Evolutionary conservation across 2,797 vertebrate species (phyloP), one percentile per base, ranked within the genome.

Genomic region (Harpagifer antarcticus): DNA sequence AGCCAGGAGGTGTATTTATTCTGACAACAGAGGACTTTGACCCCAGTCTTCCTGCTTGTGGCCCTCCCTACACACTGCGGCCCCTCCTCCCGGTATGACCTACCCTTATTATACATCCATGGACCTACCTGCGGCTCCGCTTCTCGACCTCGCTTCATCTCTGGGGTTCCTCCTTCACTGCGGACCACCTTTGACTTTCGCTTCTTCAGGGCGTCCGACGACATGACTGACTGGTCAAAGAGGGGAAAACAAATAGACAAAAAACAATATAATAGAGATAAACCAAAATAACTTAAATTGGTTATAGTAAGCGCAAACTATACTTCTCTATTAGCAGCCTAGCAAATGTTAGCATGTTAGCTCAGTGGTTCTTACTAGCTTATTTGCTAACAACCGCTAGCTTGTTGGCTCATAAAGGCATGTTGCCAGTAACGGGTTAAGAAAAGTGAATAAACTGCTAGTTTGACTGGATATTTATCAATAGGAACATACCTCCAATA

Each of bases 171-270:
- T 53, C 95, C 96, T 6, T 99, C 98, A 1, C 89, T 96, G 43
- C 97, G 96, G 83, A 98, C 94, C 54, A 99, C 97, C 92, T 99
- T 99, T 9, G 97, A 95, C 71, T 99, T 99, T 71, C 98, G 91
- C 81, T 99, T 99, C 92, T 99, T 99, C 83, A 96, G 90, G 1
- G 95, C 92, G 8, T 99, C 98, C 0, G 96, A 87, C 4, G 94
- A 94, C 95, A 96, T 96, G 13, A 14, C 0, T 59, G 11, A 0
- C 78, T 86, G 13, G 1, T 37, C 57, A 5, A 23, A 44, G 0
- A 73, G 1, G 0, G 9, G 27, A 17, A 3, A 1, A 0, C 33
- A 37, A 37, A 37, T 37, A 37, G 6, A 37, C 33, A 9, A 37
- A 1, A 7, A 16, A 49, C 1, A 68, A 8, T 0, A 2, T 14